Evolutionary conservation across 2,888 invertebrate species (phyloP), one percentile per base, ranked within the genome.

Genomic region (Thelaira solivaga): DNA sequence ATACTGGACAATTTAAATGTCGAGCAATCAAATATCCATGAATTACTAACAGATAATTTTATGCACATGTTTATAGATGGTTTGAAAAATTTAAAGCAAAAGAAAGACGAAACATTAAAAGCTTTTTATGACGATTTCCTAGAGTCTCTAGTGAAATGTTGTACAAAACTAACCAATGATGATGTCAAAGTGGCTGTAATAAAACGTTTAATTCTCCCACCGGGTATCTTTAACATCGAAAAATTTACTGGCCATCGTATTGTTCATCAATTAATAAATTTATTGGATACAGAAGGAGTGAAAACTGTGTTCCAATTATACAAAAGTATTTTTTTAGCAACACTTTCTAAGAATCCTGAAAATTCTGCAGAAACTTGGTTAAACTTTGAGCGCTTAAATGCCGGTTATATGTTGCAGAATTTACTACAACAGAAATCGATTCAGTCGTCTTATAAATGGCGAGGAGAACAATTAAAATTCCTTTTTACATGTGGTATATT

Each of bases 161-260:
- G 85, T 92, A 90, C 90, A 80, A 88, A 90, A 39, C 83, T 92
- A 16, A 91, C 90, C 69, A 88, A 90, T 29, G 89, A 90, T 34
- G 89, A 90, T 81, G 89, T 90, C 1, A 92, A 92, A 85, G 89
- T 94, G 1, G 89, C 90, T 7, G 90, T 92, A 4, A 86, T 95
- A 36, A 92, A 92, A 69, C 93, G 92, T 82, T 86, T 95, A 1
- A 89, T 94, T 8, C 90, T 94, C 47, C 90, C 92, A 84, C 94
- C 94, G 0, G 94, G 94, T 3, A 92, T 92, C 83, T 91, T 95
- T 76, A 92, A 93, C 87, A 93, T 95, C 78, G 94, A 94, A 83
- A 94, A 94, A 88, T 92, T 92, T 29, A 93, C 94, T 18, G 91
- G 92, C 10, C 92, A 91, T 11, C 92, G 92, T 82, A 86, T 94